Evolutionary conservation across 2,113 vertebrate species (phyloP).

Genomic region (Pycnonotus jocosus): DNA sequence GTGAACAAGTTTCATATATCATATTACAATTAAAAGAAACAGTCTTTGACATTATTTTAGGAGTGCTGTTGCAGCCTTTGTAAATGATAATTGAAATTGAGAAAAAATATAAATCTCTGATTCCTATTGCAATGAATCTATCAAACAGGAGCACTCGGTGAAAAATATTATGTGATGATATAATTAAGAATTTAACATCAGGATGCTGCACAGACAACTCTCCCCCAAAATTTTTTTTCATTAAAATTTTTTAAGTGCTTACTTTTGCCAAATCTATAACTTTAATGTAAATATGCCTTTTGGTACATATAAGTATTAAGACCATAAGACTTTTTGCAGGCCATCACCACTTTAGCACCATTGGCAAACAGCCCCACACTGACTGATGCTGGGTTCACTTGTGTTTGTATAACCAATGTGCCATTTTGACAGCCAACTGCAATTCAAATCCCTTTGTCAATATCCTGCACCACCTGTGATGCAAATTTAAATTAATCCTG

Average conservation of each 20-base stretch:
- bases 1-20: not conserved
- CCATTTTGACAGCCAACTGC: not conserved
- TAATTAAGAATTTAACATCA: not conserved
- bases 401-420: not conserved
- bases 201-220: not conserved
- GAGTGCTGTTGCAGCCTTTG: not conserved
- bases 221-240: not conserved
- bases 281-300: not conserved
- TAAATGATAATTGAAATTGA: not conserved
- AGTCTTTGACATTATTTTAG: not conserved
- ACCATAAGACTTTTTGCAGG: not conserved
- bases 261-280: not conserved
- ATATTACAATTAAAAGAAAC: not conserved
- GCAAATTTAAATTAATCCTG: slow-evolving; percentile 18
- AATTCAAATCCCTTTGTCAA: slow-evolving; percentile 34
- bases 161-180: not conserved
- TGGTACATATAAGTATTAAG: not conserved
- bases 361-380: not conserved
- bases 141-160: not conserved
- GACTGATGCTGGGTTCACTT: not conserved
- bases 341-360: not conserved
- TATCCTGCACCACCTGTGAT: not conserved
- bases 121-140: not conserved
- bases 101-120: not conserved
- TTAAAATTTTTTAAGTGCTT: not conserved